phyloP scores from a whole-genome alignment of 2,888 invertebrate genomes.

The Philhelius pedissequus region DNA sequence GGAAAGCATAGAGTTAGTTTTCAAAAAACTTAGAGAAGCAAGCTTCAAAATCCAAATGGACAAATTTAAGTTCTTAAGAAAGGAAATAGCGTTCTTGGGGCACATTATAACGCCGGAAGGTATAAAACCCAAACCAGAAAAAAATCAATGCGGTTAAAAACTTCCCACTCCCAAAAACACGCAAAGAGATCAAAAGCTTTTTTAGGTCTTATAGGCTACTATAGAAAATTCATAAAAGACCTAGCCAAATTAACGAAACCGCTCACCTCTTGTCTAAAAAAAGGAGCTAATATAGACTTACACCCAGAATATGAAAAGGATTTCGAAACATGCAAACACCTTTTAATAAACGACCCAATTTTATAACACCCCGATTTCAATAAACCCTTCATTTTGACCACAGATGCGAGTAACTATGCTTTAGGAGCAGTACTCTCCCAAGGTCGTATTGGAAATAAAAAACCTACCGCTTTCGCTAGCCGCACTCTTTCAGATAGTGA shows the following conservation, averaged over 20 bases:
- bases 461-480: slow-evolving; percentile 71
- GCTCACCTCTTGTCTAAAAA: not conserved
- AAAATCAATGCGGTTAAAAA: not conserved
- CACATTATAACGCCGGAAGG: too few species aligned
- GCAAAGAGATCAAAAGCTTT: not conserved
- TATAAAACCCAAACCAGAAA: too few species aligned
- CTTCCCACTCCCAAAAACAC: not conserved
- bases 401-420: slow-evolving; percentile 58
- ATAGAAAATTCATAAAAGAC: not conserved
- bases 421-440: slow-evolving; percentile 71
- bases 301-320: not conserved
- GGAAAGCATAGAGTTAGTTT: too few species aligned
- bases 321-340: slow-evolving; percentile 17
- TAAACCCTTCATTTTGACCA: slow-evolving; percentile 6
- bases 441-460: slow-evolving; percentile 49
- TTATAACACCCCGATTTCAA: not conserved
- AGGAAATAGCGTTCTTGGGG: too few species aligned
- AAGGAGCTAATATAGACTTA: not conserved
- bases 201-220: too few species aligned
- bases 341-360: not conserved
- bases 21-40: too few species aligned
- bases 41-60: too few species aligned
- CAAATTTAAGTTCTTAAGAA: too few species aligned
- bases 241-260: not conserved
- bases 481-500: slow-evolving; percentile 67